These are phyloP conservation scores for Zaprionus taronus DNA, from an alignment of 1,140 invertebrate genomes.

Conservation along the genomic window DNA sequence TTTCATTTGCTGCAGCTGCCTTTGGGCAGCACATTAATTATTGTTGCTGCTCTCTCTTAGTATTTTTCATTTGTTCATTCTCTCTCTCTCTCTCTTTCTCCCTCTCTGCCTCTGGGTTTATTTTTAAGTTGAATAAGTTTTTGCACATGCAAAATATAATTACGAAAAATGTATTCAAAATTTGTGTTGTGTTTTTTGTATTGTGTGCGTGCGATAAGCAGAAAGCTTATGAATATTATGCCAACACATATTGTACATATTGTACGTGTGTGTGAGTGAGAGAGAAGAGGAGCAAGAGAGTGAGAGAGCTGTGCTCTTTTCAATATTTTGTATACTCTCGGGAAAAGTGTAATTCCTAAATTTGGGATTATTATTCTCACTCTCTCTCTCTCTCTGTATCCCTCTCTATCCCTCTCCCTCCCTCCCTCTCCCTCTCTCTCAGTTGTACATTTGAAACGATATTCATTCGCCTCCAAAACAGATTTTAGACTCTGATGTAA, in stretches of 20 bases:
- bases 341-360: conserved; percentile 53
- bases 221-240: conserved; percentile 65
- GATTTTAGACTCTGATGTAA: conserved; percentile 74
- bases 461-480: conserved; percentile 32
- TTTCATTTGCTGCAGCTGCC: conserved; percentile 34
- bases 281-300: conserved; percentile 8
- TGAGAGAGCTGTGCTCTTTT: conserved; percentile 6
- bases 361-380: conserved; percentile 36
- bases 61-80: conserved; percentile 23
- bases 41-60: conserved; percentile 23
- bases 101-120: conserved; percentile 1
- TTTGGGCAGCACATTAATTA: conserved; percentile 17
- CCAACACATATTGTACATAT: conserved; percentile 58
- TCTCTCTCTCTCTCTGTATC: conserved; percentile 3
- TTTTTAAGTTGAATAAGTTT: conserved; percentile 32
- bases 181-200: conserved; percentile 13
- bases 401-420: neutral
- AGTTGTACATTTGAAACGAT: conserved; percentile 18
- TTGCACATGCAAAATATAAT: conserved; percentile 43
- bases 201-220: conserved; percentile 55
- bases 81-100: neutral
- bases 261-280: neutral
- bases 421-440: neutral
- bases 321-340: neutral
- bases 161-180: conserved; percentile 46